Evolutionary conservation across 2,888 invertebrate species (phyloP).

Genomic region (Xestia ashworthii): DNA sequence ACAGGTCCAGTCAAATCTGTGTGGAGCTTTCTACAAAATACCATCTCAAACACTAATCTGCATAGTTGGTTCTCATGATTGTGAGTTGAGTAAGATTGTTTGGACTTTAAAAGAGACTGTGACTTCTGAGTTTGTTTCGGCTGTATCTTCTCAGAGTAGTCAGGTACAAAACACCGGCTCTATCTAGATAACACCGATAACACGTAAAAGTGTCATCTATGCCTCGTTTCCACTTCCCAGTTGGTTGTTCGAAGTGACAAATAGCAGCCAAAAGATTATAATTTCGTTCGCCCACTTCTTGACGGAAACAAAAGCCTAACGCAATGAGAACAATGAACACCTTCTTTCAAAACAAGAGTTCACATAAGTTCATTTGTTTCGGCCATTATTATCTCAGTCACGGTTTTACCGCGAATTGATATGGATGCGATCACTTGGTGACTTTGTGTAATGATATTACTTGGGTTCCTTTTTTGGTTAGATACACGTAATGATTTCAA

Average conservation of each 20-base stretch:
- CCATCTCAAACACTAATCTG: too few species aligned
- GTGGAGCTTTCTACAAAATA: too few species aligned
- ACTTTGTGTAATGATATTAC: constrained; percentile 22
- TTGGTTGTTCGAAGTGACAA: neutral
- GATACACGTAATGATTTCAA: neutral
- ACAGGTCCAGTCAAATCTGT: too few species aligned
- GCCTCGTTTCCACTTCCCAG: neutral
- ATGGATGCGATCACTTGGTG: constrained; percentile 17
- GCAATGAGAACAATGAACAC: constrained; percentile 33
- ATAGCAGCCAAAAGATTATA: neutral
- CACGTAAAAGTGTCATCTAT: too few species aligned
- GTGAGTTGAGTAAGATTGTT: too few species aligned
- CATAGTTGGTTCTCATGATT: too few species aligned
- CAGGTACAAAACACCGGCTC: too few species aligned
- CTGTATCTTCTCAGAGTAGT: too few species aligned
- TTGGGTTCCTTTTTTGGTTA: constrained; percentile 13
- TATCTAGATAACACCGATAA: too few species aligned
- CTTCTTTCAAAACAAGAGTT: constrained; percentile 26
- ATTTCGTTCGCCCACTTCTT: neutral
- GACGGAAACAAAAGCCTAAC: constrained; percentile 11
- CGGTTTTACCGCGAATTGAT: constrained; percentile 56
- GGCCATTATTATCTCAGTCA: constrained; percentile 48
- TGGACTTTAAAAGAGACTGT: too few species aligned
- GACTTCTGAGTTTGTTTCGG: too few species aligned
- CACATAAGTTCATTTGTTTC: constrained; percentile 34